A percentile compares a stretch with the other conserved stretches of the same genome.
Conservation (phyloP, 2,113 vertebrate species). For the Microcebus lehilahytsara region DNA sequence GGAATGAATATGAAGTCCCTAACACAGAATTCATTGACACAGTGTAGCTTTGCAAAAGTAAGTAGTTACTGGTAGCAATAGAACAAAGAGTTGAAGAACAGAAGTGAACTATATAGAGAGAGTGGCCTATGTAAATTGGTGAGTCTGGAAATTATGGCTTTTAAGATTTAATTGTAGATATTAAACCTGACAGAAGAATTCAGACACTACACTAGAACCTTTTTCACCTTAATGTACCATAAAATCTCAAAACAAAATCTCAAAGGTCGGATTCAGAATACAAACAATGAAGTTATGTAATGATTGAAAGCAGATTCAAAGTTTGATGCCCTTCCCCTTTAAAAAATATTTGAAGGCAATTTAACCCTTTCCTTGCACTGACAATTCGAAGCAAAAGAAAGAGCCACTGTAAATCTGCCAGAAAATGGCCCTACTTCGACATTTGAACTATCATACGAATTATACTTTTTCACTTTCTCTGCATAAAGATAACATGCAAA, state of each 20-base stretch:
- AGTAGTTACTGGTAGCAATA: neutral
- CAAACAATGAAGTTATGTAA: neutral
- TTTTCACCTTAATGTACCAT: neutral
- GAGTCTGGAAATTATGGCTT: neutral
- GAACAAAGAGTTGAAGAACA: neutral
- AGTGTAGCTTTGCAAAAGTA: neutral
- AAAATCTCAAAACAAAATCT: constrained; percentile 19
- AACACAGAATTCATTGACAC: neutral
- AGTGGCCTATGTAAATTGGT: neutral
- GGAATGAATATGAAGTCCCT: neutral
- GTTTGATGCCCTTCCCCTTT: neutral
- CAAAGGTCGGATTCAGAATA: neutral
- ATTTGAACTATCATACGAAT: neutral
- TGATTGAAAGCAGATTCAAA: neutral
- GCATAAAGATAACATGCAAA: neutral
- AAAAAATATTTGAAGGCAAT: neutral
- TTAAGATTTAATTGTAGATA: neutral
- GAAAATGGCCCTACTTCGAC: neutral
- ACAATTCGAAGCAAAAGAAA: constrained; percentile 25
- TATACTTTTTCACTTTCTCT: neutral
- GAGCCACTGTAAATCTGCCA: neutral
- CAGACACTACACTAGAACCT: neutral
- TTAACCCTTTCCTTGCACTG: neutral
- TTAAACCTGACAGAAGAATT: neutral
- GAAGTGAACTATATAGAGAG: neutral